Percentiles rank a stretch among this genome's conserved stretches.
Evolutionary conservation across 2,797 vertebrate species (phyloP).

Genomic region (Sebastes iracundus): DNA sequence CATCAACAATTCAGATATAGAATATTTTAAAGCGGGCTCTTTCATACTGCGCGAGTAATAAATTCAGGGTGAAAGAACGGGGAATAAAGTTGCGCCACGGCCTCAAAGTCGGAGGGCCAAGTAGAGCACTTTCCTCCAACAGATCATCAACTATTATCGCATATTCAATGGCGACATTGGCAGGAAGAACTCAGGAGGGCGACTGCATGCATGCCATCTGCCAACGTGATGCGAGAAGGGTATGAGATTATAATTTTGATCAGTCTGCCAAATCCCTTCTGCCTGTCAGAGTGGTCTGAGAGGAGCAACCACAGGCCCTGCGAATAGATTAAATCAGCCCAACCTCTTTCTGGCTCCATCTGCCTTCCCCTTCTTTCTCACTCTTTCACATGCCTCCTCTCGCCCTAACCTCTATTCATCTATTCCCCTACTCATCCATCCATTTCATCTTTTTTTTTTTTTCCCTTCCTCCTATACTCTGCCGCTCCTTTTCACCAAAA

Average conservation of each 20-base stretch:
- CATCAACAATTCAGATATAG: conserved; percentile 59
- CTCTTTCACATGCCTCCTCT: conserved; percentile 60
- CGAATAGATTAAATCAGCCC: conserved; percentile 81
- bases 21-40: conserved; percentile 51
- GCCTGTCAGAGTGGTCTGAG: conserved; percentile 74
- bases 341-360: conserved; percentile 72
- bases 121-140: conserved; percentile 21
- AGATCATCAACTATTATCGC: conserved; percentile 53
- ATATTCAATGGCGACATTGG: conserved; percentile 61
- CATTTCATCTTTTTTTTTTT: conserved; percentile 63
- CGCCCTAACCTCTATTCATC: conserved; percentile 64
- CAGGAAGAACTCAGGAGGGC: conserved; percentile 37
- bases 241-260: conserved; percentile 82
- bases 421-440: conserved; percentile 64
- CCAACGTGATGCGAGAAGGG: conserved; percentile 69
- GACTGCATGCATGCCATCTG: conserved; percentile 64
- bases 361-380: conserved; percentile 63
- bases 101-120: conserved; percentile 31
- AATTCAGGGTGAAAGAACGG: neutral
- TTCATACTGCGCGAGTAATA: neutral
- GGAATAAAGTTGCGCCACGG: conserved; percentile 17
- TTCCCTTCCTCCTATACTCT: conserved; percentile 14
- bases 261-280: conserved; percentile 72
- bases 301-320: conserved; percentile 71
- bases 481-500: conserved; percentile 72